Evolutionary conservation across 2,888 invertebrate genomes (phyloP).

Genomic region (Torymus aiolomorphi): DNA sequence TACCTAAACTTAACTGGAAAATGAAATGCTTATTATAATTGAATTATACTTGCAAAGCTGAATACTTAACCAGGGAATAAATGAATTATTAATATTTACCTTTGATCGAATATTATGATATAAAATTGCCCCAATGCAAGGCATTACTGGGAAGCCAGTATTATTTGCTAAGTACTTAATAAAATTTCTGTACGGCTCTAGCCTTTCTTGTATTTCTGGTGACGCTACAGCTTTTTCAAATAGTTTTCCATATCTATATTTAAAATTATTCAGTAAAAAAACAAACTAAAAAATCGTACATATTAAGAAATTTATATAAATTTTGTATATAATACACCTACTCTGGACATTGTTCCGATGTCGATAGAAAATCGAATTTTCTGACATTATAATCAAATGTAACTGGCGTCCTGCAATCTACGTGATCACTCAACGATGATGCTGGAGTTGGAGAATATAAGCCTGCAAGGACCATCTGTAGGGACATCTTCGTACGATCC

Average conservation of each 20-base stretch:
- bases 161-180: not conserved
- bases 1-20: conserved; percentile 1
- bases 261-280: not conserved
- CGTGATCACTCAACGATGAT: conserved; percentile 58
- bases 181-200: conserved; percentile 6
- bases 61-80: no score
- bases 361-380: conserved; percentile 4
- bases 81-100: not conserved
- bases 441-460: conserved; percentile 56
- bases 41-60: no score
- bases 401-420: conserved; percentile 61
- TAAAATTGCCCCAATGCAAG: not conserved
- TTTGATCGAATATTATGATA: not conserved
- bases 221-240: conserved; percentile 1
- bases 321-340: not conserved
- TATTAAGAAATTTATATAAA: no score
- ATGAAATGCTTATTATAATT: no score
- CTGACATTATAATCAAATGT: conserved; percentile 44
- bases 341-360: not conserved
- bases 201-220: not conserved
- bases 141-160: not conserved
- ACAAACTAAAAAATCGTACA: not conserved
- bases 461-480: conserved; percentile 63
- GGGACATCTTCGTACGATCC: conserved; percentile 64
- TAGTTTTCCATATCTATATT: conserved; percentile 6